These are phyloP conservation scores for Cynopterus brachyotis DNA, from an alignment of 2,113 vertebrate species.

Conservation along the genomic window DNA sequence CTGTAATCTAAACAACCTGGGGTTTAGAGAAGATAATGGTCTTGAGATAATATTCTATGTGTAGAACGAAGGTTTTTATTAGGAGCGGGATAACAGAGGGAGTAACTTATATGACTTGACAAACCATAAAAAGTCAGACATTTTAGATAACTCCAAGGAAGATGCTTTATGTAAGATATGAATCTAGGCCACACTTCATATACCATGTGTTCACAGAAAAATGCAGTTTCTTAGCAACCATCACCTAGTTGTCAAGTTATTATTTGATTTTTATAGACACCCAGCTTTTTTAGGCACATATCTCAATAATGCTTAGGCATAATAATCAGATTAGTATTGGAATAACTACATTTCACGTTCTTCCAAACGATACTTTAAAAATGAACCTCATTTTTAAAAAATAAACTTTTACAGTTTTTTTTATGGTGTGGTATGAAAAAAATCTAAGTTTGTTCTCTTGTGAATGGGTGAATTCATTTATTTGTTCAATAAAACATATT, in stretches of 20 bases:
- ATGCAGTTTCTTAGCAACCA: conserved; percentile 51
- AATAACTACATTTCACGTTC: conserved; percentile 36
- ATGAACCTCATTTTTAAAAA: neutral
- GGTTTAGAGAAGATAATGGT: neutral
- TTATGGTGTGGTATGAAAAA: neutral
- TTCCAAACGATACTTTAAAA: conserved; percentile 34
- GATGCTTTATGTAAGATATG: conserved; percentile 45
- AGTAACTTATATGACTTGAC: neutral
- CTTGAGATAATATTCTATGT: neutral
- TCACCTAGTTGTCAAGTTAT: conserved; percentile 51
- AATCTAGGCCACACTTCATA: conserved; percentile 65
- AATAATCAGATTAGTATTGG: conserved; percentile 29
- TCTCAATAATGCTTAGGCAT: conserved; percentile 17
- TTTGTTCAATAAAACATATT: neutral
- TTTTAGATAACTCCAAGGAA: conserved; percentile 50
- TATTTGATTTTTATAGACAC: conserved; percentile 55
- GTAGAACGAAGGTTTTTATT: neutral
- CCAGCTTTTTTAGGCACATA: neutral
- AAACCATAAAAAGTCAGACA: conserved; percentile 9
- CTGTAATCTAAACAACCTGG: neutral
- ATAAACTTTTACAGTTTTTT: neutral
- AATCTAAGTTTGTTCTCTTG: neutral
- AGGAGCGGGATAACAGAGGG: neutral
- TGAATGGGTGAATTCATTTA: neutral
- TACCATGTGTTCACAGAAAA: conserved; percentile 29